phyloP scores from a whole-genome alignment of 2,888 invertebrate species.

The Athrips mouffetella region DNA sequence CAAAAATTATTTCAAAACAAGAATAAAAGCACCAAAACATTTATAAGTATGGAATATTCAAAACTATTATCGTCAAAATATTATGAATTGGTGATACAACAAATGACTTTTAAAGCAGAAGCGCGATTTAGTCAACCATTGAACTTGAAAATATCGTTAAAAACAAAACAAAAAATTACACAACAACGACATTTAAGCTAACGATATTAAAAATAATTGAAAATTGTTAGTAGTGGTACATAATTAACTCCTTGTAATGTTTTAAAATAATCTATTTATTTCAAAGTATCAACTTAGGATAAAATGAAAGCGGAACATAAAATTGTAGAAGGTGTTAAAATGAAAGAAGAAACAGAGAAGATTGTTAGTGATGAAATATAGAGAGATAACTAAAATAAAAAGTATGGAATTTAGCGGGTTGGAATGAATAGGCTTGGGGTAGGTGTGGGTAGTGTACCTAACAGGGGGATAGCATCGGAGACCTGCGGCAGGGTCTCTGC shows the following conservation, averaged over 20 bases:
- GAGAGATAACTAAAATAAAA: constrained; percentile 37
- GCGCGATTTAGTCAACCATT: constrained; percentile 25
- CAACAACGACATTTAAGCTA: constrained; percentile 35
- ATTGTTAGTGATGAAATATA: constrained; percentile 44
- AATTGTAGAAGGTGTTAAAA: constrained; percentile 34
- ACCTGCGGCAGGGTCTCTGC: constrained; percentile 99
- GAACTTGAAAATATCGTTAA: constrained; percentile 13
- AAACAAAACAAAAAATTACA: constrained; percentile 35
- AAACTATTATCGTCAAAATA: not conserved
- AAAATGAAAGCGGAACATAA: constrained; percentile 32
- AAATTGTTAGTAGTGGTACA: constrained; percentile 36
- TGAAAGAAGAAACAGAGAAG: constrained; percentile 39
- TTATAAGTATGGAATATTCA: not conserved
- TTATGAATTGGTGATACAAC: not conserved
- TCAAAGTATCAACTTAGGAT: constrained; percentile 30
- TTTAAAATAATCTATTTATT: constrained; percentile 64
- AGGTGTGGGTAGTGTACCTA: constrained; percentile 88
- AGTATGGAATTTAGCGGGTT: constrained; percentile 49
- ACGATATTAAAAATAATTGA: constrained; percentile 27
- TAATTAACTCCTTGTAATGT: constrained; percentile 77
- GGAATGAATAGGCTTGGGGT: constrained; percentile 50
- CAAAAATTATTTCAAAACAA: not conserved
- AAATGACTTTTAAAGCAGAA: constrained; percentile 25
- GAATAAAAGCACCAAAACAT: not conserved
- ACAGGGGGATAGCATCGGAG: constrained; percentile 99